Base-by-base conservation (phyloP, 2,888 invertebrate species). In the Erynnis tages region DNA sequence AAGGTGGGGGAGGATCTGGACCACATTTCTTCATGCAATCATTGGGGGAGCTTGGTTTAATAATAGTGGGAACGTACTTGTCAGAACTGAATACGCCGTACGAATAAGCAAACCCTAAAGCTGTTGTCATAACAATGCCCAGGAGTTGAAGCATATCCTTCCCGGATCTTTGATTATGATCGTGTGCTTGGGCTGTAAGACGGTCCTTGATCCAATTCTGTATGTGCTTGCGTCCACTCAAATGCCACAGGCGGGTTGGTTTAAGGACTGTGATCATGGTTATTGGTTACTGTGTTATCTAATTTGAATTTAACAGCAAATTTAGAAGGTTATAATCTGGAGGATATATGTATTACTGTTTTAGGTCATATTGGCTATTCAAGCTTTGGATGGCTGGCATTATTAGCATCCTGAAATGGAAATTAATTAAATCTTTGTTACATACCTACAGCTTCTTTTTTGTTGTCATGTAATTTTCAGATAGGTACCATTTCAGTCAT, bases 171-270 rank as follows among this genome's bases (percentile, higher is more conserved):
- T 66, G 55, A 0, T 0, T 55, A 0, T 56, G 54, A 3, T 29
- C 30, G 4, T 49, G 27, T 25, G 55, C 49, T 1, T 54, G 11
- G 1, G 64, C 57, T 1, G 54, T 54, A 0, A 59, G 3, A 2
- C 67, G 65, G 5, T 73, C 59, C 0, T 54, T 53, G 1, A 81
- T 17, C 7, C 69, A 54, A 0, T 55, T 62, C 5, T 44, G 38
- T 4, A 72, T 65, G 27, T 77, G 67, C 35, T 75, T 75, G 21
- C 1, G 63, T 0, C 78, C 67, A 1, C 79, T 82, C 1, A 64
- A 56, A 23, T 69, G 58, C 81, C 81, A 85, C 1, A 84, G 66
- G 10, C 65, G 78, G 0, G 75, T 71, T 1, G 85, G 84, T 58
- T 83, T 83, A 19, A 78, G 70, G 8, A 76, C 73, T 41, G 68